Base-by-base conservation (phyloP, 2,113 vertebrate species). In the Myanophis thanlyinensis region DNA sequence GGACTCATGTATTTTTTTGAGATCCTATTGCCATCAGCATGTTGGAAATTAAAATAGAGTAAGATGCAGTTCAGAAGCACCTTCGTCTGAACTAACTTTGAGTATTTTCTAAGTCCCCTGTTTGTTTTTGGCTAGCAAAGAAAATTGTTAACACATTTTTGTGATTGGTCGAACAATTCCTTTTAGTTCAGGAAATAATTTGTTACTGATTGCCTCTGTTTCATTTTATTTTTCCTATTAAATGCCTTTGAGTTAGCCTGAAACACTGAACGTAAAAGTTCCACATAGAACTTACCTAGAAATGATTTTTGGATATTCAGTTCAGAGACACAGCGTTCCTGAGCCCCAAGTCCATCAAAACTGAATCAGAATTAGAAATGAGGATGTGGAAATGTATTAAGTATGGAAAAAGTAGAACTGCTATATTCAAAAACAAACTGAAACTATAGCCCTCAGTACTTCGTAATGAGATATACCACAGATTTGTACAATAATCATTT, bases 401-500 rank as follows among this genome's bases (percentile, higher is more conserved):
- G 35, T 40, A 13, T 30, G 40, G 5, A 73, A 20, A 67, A 73
- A 40, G n/a, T 35, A 73, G n/a, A 73, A 73, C 8, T 73, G 15
- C n/a, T 73, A 5, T 73, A 73, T 73, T 73, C 5, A 73, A 40
- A 80, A 40, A 8, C 67, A 80, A 80, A 80, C 67, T 94, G 93
- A 95, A 94, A 87, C 89, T 59, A 67, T 93, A 96, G 96, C 96
- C 95, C 93, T 73, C 85, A 96, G 85, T 92, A 94, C 91, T 97
- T 94, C 94, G 93, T 90, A 96, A 94, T 51, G 3, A 93, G 93
- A 94, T 93, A 93, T 4, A 0, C 89, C 95, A 88, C 91, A 93
- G 73, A 94, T 90, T 62, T 94, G n/a, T 92, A 92, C 47, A 90
- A 35, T 96, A 96, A 96, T 96, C 95, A 88, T 89, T 96, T 97